Conservation (phyloP, 2,888 invertebrate species). For the Gandaritis pyraliata region DNA sequence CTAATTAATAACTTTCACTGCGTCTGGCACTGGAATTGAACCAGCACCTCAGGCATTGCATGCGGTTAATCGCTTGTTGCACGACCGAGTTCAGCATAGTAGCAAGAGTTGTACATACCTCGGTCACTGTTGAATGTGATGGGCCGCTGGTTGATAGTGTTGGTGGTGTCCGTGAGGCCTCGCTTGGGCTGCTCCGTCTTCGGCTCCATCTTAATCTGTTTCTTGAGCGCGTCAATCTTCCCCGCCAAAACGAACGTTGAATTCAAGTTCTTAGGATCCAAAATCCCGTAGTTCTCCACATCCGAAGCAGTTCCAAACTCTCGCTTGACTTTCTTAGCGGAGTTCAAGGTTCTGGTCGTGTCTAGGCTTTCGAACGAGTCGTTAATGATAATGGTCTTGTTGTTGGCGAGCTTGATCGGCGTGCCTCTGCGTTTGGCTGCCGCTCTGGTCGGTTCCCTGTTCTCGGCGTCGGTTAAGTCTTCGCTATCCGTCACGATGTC, state of each 20-base stretch:
- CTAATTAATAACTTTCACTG: too few species aligned
- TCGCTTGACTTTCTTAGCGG: conserved; percentile 69
- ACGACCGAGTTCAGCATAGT: too few species aligned
- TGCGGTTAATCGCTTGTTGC: too few species aligned
- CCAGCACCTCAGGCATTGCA: too few species aligned
- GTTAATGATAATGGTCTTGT: conserved; percentile 75
- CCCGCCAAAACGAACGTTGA: conserved; percentile 76
- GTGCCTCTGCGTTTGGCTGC: conserved; percentile 72
- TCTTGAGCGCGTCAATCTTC: conserved; percentile 60
- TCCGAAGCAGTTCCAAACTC: conserved; percentile 53
- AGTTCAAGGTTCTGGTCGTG: conserved; percentile 60
- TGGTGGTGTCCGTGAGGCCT: conserved; percentile 69
- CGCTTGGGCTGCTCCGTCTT: conserved; percentile 54
- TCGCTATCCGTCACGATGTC: conserved; percentile 71
- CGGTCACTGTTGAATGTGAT: conserved; percentile 62
- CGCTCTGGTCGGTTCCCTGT: conserved; percentile 52
- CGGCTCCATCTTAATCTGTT: conserved; percentile 52
- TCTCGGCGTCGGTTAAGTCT: conserved; percentile 67
- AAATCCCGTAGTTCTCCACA: conserved; percentile 58
- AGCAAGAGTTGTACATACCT: conserved; percentile 51
- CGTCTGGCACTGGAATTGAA: too few species aligned
- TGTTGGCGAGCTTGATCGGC: conserved; percentile 68
- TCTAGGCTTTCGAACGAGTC: conserved; percentile 73
- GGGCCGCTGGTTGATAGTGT: conserved; percentile 57
- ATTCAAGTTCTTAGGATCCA: conserved; percentile 72